Conservation (phyloP, 2,113 vertebrate genomes). For the Vanacampus margaritifer region DNA sequence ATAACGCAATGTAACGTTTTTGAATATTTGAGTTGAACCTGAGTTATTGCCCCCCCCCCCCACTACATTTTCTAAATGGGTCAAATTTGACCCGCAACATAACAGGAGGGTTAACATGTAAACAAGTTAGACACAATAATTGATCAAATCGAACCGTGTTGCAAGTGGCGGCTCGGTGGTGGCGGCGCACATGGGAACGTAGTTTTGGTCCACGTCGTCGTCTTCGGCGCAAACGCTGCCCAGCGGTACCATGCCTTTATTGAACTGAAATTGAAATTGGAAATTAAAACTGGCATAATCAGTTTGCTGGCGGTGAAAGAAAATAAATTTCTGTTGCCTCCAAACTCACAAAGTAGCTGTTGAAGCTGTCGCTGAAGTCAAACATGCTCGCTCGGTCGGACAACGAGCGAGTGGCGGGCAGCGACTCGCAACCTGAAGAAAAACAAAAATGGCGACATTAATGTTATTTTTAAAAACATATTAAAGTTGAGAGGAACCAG, state of each 20-base stretch:
- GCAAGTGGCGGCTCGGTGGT: slow-evolving; percentile 49
- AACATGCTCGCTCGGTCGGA: slow-evolving; percentile 57
- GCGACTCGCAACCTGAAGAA: slow-evolving; percentile 36
- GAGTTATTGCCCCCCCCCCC: no score
- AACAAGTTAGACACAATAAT: not conserved
- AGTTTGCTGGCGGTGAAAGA: no score
- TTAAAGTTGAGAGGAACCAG: no score
- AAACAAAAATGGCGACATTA: not conserved
- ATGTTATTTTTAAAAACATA: no score
- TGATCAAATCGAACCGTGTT: slow-evolving; percentile 22
- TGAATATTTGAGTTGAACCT: no score
- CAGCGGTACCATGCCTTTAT: slow-evolving; percentile 65
- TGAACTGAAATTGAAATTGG: slow-evolving; percentile 33
- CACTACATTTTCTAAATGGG: no score
- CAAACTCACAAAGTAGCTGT: slow-evolving; percentile 62
- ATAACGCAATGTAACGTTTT: no score
- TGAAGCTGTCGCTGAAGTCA: slow-evolving; percentile 69
- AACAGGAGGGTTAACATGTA: no score
- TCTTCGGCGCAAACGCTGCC: slow-evolving; percentile 50
- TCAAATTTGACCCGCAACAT: no score
- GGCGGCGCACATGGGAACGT: slow-evolving; percentile 62
- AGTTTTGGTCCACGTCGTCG: slow-evolving; percentile 54
- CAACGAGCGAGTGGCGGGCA: slow-evolving; percentile 24
- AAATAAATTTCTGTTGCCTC: not conserved
- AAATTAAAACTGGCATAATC: no score